Base-by-base conservation (phyloP, 2,113 vertebrate genomes). In the Oryzias melastigma region DNA sequence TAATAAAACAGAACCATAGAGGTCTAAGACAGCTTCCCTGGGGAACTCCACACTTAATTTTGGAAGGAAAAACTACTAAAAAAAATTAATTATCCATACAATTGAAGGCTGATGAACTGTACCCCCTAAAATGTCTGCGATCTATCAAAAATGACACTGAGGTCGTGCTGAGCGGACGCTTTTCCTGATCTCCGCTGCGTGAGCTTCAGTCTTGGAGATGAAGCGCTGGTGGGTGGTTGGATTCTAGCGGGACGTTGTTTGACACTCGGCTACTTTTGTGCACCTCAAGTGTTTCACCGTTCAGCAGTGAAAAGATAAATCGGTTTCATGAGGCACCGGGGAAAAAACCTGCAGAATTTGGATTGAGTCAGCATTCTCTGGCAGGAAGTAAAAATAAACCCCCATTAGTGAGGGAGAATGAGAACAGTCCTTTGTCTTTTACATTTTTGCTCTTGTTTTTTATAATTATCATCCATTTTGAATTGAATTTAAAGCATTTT, bases 341-440 rank as follows among this genome's bases (percentile, higher is more conserved):
- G 50, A 65, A 59, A n/a, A 56, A n/a, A 59, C 50, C 45, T 41
- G 56, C 65, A 60, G 61, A 44, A 64, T 71, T 60, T 35, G 71
- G 56, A 14, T 18, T 24, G 46, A 43, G 72, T 83, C 78, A 78
- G 77, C 84, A 69, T 57, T 68, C 42, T 43, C 44, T 58, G 27
- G 49, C 60, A 51, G 52, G 22, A 62, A 64, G 67, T 50, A 56
- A 45, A 18, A 62, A 56, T 66, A 52, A 71, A 71, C 27, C 53
- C 62, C 27, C 50, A 22, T 64, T 35, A 12, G 8, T 35, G 58
- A 15, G 24, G 49, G 45, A 42, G 49, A 63, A 19, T 29, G 58
- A 68, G 6, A 17, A 20, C 51, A 22, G 19, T 25, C 63, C 19
- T 43, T 48, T 40, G 29, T 55, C 35, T 67, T 22, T 15, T 49